phyloP scores from a whole-genome alignment of 2,888 invertebrate genomes.

The Lasioglossum vierecki region DNA sequence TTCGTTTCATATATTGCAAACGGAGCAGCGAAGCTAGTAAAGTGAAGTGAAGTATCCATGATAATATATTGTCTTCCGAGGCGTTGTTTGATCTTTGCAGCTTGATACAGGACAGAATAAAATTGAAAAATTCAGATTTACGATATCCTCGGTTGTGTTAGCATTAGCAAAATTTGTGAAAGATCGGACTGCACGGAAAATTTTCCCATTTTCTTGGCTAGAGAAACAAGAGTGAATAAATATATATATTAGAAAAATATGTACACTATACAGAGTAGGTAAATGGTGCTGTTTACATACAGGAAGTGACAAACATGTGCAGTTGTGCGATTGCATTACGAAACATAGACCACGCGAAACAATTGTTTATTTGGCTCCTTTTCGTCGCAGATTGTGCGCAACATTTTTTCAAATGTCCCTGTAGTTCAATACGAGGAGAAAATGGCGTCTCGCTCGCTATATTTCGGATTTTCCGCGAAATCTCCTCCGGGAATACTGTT shows the following conservation, averaged over 20 bases:
- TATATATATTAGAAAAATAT: background rate
- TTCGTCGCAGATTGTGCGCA: too few relatives aligned
- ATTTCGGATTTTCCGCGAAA: background rate
- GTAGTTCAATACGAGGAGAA: background rate
- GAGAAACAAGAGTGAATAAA: background rate
- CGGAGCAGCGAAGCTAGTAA: background rate
- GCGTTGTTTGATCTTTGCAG: background rate
- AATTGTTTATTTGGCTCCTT: too few relatives aligned
- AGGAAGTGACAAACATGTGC: slow-evolving; percentile 21
- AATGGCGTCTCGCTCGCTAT: background rate
- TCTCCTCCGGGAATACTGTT: background rate
- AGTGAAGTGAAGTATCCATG: background rate
- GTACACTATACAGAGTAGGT: background rate
- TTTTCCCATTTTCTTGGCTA: background rate
- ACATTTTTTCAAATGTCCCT: background rate
- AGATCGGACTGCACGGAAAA: background rate
- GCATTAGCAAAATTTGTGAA: background rate
- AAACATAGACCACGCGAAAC: background rate
- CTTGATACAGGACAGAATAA: background rate
- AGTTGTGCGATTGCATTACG: background rate
- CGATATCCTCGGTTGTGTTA: background rate
- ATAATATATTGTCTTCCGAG: background rate
- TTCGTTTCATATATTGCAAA: background rate
- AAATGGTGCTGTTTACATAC: background rate
- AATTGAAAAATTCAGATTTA: background rate